Conservation (phyloP, 1,140 invertebrate species). For the Drosophila obscura region DNA sequence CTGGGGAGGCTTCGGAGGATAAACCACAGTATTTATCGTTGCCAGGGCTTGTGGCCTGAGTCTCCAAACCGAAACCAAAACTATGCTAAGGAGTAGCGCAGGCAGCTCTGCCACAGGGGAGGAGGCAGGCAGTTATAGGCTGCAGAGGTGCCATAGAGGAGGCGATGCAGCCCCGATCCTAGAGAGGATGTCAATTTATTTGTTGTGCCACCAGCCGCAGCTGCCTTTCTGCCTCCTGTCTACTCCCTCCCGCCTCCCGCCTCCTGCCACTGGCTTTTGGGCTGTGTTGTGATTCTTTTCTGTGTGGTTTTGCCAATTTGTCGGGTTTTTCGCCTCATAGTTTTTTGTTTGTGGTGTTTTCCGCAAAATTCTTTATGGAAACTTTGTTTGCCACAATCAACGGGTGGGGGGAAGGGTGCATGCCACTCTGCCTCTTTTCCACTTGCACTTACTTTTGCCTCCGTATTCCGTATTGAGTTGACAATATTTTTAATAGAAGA, state of each 20-base stretch:
- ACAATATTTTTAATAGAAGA: constrained; percentile 81
- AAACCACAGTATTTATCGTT: constrained; percentile 76
- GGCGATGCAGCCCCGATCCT: not conserved
- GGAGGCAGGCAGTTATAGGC: too few species aligned
- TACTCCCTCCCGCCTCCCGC: constrained; percentile 2
- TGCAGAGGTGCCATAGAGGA: not conserved
- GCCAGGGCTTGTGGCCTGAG: constrained; percentile 47
- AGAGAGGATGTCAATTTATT: constrained; percentile 72
- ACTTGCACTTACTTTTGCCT: constrained; percentile 27
- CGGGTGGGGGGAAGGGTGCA: constrained; percentile 2
- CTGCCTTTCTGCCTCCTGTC: constrained; percentile 17
- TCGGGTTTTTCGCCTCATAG: constrained; percentile 47
- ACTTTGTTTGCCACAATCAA: constrained; percentile 80
- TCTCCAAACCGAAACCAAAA: constrained; percentile 39
- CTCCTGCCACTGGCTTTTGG: constrained; percentile 3
- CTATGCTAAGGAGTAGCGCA: constrained; percentile 55
- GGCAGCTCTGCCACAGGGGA: not conserved
- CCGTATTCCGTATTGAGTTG: constrained; percentile 63
- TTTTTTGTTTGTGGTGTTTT: constrained; percentile 40
- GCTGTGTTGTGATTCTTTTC: constrained; percentile 54
- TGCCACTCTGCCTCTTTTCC: constrained; percentile 7
- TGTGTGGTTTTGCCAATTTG: constrained; percentile 74
- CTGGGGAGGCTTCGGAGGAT: constrained; percentile 5
- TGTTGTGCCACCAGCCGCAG: constrained; percentile 65
- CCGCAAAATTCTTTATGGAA: constrained; percentile 73